Conservation (phyloP, 2,113 vertebrate genomes). For the Pedionomus torquatus region DNA sequence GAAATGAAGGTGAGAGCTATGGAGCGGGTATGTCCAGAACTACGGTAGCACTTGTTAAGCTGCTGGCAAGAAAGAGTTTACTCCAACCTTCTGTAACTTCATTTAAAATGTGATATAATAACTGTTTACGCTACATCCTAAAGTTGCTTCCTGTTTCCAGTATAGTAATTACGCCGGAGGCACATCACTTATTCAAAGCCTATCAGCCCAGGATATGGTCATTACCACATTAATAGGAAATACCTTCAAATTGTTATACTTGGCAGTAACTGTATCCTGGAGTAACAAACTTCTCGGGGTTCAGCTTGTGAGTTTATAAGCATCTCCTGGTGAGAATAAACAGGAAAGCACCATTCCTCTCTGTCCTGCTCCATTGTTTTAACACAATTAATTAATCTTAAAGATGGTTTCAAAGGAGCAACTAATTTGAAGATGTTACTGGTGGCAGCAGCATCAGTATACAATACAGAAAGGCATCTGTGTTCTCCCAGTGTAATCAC, state of each 20-base stretch:
- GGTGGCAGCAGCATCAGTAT: neutral
- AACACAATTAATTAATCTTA: neutral
- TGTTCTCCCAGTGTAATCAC: neutral
- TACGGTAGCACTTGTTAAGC: neutral
- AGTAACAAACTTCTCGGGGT: neutral
- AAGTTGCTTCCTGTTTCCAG: slow-evolving; percentile 39
- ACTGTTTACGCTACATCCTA: neutral
- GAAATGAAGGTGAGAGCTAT: neutral
- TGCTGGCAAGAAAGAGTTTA: neutral
- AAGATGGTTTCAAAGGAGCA: neutral
- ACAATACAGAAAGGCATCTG: neutral
- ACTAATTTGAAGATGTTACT: neutral
- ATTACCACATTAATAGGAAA: neutral
- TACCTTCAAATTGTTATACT: neutral
- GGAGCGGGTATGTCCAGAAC: neutral
- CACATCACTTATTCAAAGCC: neutral
- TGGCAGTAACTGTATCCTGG: neutral
- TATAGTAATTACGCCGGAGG: neutral
- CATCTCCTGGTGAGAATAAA: neutral
- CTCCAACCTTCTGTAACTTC: neutral
- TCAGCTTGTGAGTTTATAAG: neutral
- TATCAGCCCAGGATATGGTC: slow-evolving; percentile 1
- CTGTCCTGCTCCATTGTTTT: neutral
- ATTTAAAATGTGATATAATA: slow-evolving; percentile 25
- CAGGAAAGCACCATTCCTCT: neutral